phyloP scores from a whole-genome alignment of 92 coral and sea anemone genomes.

The Diadumene lineata region DNA sequence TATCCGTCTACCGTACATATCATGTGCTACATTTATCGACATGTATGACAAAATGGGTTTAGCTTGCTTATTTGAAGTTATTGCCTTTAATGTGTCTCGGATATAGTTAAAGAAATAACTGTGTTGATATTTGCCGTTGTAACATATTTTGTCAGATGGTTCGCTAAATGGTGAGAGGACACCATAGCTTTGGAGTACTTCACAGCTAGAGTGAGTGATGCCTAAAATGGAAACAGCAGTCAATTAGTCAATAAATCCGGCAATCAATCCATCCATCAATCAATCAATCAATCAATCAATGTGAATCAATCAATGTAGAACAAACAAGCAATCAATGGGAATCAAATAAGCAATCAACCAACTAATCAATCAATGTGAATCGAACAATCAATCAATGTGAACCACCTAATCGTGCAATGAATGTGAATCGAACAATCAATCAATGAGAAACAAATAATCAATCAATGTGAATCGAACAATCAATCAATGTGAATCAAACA shows the following conservation, averaged over 20 bases:
- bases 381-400: no score
- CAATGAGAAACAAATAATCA: no score
- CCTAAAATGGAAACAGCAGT: constrained; percentile 44
- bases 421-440: no score
- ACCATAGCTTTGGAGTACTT: constrained; percentile 46
- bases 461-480: no score
- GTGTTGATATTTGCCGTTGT: constrained; percentile 88
- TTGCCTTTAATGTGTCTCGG: constrained; percentile 47
- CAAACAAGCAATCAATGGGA: no score
- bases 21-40: constrained; percentile 76
- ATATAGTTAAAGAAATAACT: constrained; percentile 63
- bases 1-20: constrained; percentile 62
- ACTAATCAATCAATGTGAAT: no score
- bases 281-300: neutral
- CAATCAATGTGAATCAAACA: no score
- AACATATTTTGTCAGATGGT: constrained; percentile 72
- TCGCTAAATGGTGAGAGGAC: constrained; percentile 63
- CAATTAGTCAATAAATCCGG: no score
- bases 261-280: neutral
- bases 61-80: constrained; percentile 37
- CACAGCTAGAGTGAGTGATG: constrained; percentile 84
- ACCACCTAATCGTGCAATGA: no score
- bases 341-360: no score
- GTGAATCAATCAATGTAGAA: no score
- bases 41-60: constrained; percentile 69